Evolutionary conservation across 2,797 vertebrate species (phyloP).

Genomic region (Tauraco hartlaubi): DNA sequence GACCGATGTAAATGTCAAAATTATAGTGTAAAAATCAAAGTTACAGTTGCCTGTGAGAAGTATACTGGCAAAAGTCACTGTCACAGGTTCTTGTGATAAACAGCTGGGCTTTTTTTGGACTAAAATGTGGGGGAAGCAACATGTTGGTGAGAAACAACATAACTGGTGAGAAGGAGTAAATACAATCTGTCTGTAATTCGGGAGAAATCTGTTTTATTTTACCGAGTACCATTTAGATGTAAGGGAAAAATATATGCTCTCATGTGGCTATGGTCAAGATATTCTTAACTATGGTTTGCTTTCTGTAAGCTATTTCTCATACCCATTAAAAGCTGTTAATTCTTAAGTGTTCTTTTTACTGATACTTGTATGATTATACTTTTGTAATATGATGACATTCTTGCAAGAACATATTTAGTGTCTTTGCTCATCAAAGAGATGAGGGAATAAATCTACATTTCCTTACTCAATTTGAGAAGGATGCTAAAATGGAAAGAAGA

Average conservation of each 20-base stretch:
- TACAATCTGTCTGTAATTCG: constrained; percentile 6
- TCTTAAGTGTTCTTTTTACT: background rate
- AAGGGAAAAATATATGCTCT: background rate
- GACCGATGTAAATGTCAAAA: background rate
- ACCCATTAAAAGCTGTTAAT: background rate
- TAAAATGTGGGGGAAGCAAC: background rate
- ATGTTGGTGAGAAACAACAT: background rate
- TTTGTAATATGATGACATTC: background rate
- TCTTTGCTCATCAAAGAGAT: background rate
- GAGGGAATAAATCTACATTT: background rate
- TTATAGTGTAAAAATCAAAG: background rate
- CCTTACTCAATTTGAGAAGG: background rate
- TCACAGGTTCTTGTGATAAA: constrained; percentile 24
- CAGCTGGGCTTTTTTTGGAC: background rate
- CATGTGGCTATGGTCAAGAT: background rate
- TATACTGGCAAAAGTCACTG: background rate
- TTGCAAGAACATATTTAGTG: background rate
- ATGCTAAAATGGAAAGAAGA: background rate
- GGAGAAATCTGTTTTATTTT: background rate
- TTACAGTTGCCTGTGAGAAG: background rate
- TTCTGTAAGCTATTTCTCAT: background rate
- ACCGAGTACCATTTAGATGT: background rate
- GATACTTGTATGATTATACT: background rate
- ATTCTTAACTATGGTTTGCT: background rate
- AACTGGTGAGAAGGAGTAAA: background rate